phyloP scores from a whole-genome alignment of 2,797 vertebrate genomes.

The Naso thynnoides region DNA sequence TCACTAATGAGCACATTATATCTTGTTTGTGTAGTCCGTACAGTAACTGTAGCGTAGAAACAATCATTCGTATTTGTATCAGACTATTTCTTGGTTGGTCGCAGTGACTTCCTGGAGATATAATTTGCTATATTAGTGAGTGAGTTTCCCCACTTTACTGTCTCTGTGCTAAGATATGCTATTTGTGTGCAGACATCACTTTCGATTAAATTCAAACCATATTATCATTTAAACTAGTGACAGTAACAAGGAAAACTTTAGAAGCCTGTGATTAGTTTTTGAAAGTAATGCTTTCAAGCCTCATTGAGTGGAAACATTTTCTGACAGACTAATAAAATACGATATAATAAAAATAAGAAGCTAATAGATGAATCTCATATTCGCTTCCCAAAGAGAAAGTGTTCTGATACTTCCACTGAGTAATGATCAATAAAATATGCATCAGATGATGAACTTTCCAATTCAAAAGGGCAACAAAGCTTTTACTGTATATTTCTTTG shows the following conservation, averaged over 20 bases:
- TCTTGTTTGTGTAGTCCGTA: background rate
- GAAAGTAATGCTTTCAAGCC: background rate
- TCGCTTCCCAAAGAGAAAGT: background rate
- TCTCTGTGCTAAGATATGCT: background rate
- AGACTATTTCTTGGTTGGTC: background rate
- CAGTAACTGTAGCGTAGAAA: background rate
- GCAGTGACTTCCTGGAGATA: background rate
- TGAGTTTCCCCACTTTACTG: background rate
- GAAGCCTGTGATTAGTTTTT: background rate
- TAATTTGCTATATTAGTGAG: background rate
- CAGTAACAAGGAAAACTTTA: background rate
- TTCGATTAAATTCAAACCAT: background rate
- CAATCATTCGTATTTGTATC: background rate
- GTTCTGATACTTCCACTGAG: conserved; percentile 5
- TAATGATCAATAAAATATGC: conserved; percentile 47
- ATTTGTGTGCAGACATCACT: background rate
- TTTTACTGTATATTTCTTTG: background rate
- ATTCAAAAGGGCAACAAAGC: background rate
- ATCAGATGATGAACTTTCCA: conserved; percentile 11
- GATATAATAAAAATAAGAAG: background rate
- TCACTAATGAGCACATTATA: background rate
- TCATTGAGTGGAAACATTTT: conserved; percentile 6
- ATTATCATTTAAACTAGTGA: background rate
- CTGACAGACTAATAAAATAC: conserved; percentile 1
- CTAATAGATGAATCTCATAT: background rate